These are phyloP conservation scores for Rallus limicola DNA, from an alignment of 2,113 vertebrate genomes.

Conservation along the genomic window DNA sequence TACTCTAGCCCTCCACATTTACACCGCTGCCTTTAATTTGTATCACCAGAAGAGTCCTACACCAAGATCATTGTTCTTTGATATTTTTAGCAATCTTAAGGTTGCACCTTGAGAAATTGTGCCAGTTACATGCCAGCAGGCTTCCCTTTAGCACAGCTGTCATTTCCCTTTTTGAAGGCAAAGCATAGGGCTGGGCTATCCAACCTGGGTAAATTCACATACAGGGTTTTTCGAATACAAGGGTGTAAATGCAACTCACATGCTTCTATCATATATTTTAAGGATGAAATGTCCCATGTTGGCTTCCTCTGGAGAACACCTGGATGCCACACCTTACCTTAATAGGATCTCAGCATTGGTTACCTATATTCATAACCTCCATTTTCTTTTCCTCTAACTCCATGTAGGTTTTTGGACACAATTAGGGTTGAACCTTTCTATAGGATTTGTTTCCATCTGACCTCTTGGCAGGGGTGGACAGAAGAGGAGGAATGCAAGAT, in stretches of 20 bases:
- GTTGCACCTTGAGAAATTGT: neutral
- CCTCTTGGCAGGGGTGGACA: neutral
- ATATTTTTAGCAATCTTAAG: neutral
- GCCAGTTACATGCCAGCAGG: neutral
- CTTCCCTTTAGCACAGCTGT: neutral
- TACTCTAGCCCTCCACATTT: neutral
- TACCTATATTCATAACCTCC: neutral
- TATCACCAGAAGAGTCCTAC: neutral
- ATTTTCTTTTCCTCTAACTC: neutral
- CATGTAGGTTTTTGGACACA: neutral
- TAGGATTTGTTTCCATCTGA: neutral
- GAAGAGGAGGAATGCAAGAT: neutral
- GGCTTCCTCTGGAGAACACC: neutral
- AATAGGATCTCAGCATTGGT: neutral
- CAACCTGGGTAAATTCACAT: neutral
- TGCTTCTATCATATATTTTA: neutral
- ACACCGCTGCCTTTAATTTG: neutral
- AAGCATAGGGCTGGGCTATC: neutral
- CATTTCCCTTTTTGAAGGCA: neutral
- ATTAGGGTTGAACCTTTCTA: neutral
- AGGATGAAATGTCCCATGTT: neutral
- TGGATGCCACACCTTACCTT: neutral
- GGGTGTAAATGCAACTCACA: neutral
- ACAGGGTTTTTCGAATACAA: neutral
- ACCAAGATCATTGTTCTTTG: neutral